Percentiles rank a stretch among this genome's conserved stretches.
phyloP scores from a whole-genome alignment of 2,888 invertebrate species.

The Drosophila rubida region DNA sequence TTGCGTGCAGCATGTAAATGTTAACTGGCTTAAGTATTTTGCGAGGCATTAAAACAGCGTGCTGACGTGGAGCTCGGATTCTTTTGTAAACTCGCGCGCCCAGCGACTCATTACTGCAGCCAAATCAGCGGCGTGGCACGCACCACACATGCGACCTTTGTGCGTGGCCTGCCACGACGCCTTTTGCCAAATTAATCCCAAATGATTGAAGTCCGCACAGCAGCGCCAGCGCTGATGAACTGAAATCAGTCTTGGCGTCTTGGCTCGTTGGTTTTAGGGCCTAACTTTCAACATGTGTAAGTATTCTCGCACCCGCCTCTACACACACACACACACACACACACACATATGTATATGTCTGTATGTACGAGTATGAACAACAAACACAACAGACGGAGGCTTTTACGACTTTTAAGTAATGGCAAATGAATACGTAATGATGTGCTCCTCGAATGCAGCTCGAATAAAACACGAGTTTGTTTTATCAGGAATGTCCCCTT shows the following conservation, averaged over 20 bases:
- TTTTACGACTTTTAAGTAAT: slow-evolving; percentile 17
- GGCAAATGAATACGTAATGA: slow-evolving; percentile 11
- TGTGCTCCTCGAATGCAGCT: background rate
- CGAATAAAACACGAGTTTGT: background rate
- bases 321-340: too few species aligned
- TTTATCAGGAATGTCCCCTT: background rate
- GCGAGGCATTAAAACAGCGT: slow-evolving; percentile 64
- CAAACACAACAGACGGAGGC: background rate
- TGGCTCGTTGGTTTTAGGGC: slow-evolving; percentile 50
- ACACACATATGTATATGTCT: background rate
- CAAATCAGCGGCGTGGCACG: background rate
- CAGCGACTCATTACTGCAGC: slow-evolving; percentile 63
- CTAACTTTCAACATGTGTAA: slow-evolving; percentile 38
- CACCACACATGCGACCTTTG: slow-evolving; percentile 66
- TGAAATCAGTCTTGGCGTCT: slow-evolving; percentile 51
- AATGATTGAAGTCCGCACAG: slow-evolving; percentile 71
- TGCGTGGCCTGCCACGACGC: slow-evolving; percentile 15
- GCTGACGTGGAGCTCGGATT: slow-evolving; percentile 42
- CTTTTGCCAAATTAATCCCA: slow-evolving; percentile 73
- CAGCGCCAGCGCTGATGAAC: slow-evolving; percentile 53
- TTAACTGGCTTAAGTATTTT: slow-evolving; percentile 52
- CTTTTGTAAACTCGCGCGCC: slow-evolving; percentile 43
- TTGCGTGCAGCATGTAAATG: slow-evolving; percentile 55
- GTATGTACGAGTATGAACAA: background rate
- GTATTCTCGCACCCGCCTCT: background rate